These are phyloP conservation scores for Hassar affinis DNA, from an alignment of 2,113 vertebrate species.

Conservation along the genomic window DNA sequence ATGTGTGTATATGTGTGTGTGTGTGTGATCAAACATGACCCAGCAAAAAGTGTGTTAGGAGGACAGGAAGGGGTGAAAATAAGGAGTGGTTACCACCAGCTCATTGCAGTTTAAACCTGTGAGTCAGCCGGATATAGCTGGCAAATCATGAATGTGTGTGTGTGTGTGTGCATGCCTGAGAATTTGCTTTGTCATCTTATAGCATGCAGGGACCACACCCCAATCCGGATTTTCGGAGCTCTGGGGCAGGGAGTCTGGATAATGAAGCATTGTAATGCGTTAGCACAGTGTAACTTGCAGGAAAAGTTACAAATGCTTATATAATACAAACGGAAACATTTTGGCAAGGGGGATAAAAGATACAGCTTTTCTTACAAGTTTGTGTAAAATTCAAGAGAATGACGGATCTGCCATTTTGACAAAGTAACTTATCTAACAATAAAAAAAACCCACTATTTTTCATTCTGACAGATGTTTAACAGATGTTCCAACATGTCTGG, in stretches of 20 bases:
- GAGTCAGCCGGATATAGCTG: conserved; percentile 45
- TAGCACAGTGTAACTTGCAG: not conserved
- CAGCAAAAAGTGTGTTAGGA: conserved; percentile 45
- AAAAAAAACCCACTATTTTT: not conserved
- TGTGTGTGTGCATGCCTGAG: conserved; percentile 10
- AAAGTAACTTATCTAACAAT: not conserved
- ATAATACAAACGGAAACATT: not conserved
- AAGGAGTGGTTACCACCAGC: conserved; percentile 47
- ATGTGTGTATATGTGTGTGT: conserved; percentile 11
- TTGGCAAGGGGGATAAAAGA: not conserved
- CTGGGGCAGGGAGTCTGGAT: not conserved
- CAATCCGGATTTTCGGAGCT: conserved; percentile 9
- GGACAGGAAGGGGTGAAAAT: conserved; percentile 34
- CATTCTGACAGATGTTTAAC: not conserved
- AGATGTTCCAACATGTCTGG: not conserved
- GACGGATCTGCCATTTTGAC: not conserved
- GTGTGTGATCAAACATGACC: conserved; percentile 40
- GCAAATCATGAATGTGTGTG: conserved; percentile 29
- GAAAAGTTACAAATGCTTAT: not conserved
- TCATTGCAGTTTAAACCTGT: conserved; percentile 35
- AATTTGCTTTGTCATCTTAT: conserved; percentile 34
- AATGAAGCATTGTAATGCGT: not conserved
- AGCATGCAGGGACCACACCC: conserved; percentile 25
- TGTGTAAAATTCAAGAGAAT: not conserved
- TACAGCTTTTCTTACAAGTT: not conserved